Evolutionary conservation across 2,797 vertebrate species (phyloP).

Genomic region (Stomatorhinus walkeri): DNA sequence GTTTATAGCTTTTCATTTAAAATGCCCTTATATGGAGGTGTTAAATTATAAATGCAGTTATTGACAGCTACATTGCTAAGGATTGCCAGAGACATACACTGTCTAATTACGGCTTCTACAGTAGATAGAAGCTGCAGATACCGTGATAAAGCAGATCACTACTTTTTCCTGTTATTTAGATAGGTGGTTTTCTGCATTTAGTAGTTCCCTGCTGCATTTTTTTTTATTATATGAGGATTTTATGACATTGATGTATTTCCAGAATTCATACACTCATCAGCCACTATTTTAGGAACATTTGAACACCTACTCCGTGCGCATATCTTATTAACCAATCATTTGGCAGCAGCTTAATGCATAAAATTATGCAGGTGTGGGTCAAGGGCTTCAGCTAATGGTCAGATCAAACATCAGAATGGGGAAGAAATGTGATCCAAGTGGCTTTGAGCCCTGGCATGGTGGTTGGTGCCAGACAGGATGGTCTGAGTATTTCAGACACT

Average conservation of each 20-base stretch:
- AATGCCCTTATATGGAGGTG: not conserved
- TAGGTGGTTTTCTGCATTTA: not conserved
- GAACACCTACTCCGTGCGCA: not conserved
- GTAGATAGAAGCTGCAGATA: not conserved
- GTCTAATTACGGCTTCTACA: not conserved
- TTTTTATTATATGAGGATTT: not conserved
- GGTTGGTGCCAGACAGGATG: not conserved
- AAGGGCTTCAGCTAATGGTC: not conserved
- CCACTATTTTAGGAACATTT: not conserved
- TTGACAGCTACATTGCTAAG: constrained; percentile 5
- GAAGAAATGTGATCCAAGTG: not conserved
- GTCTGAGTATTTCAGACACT: not conserved
- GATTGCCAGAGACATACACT: not conserved
- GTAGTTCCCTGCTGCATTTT: not conserved
- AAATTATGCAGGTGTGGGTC: not conserved
- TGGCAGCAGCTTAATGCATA: not conserved
- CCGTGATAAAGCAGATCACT: not conserved
- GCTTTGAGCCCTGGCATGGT: not conserved
- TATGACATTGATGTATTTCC: not conserved
- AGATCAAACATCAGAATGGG: not conserved
- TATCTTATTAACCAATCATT: not conserved
- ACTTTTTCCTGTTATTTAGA: not conserved
- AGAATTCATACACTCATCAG: not conserved
- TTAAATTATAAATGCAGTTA: not conserved
- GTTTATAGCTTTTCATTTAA: not conserved